A percentile compares a stretch with the other conserved stretches of the same genome.
Conservation (phyloP, 2,888 invertebrate species). For the Lampropteryx suffumata region DNA sequence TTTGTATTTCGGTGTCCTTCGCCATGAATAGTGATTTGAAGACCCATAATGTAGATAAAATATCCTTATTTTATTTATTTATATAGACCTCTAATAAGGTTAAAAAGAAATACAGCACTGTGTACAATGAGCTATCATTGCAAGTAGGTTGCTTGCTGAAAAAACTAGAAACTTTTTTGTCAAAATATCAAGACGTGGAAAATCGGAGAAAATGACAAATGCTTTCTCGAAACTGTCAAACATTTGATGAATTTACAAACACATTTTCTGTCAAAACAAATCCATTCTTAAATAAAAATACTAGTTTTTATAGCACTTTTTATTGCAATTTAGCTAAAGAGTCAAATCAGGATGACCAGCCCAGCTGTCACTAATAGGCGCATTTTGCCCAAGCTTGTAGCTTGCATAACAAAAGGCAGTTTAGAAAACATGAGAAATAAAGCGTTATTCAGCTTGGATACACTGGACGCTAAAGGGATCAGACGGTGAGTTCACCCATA, state of each 20-base stretch:
- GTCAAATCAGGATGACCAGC: slow-evolving; percentile 12
- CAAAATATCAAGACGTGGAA: too few species aligned
- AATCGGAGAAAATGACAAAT: too few species aligned
- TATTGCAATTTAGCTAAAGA: slow-evolving; percentile 10
- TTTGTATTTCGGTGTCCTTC: neutral
- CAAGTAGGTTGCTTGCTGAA: too few species aligned
- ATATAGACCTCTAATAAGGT: neutral
- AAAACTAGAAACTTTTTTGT: neutral
- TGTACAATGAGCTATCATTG: too few species aligned
- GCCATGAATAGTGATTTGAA: slow-evolving; percentile 9
- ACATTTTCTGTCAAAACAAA: slow-evolving; percentile 1
- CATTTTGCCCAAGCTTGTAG: slow-evolving; percentile 67
- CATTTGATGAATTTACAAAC: too few species aligned
- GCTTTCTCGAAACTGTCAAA: too few species aligned
- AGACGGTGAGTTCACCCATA: slow-evolving; percentile 51
- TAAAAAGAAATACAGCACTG: too few species aligned
- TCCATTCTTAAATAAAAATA: slow-evolving; percentile 1
- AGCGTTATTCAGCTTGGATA: slow-evolving; percentile 57
- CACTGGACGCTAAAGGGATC: slow-evolving; percentile 67
- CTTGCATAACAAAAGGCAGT: slow-evolving; percentile 70
- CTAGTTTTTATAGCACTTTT: slow-evolving; percentile 13
- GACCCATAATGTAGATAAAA: neutral
- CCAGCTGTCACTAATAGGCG: slow-evolving; percentile 40
- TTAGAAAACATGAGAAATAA: slow-evolving; percentile 65
- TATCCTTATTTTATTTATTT: slow-evolving; percentile 11